Conservation (phyloP, 2,797 vertebrate genomes). For the Sarcoramphus papa region DNA sequence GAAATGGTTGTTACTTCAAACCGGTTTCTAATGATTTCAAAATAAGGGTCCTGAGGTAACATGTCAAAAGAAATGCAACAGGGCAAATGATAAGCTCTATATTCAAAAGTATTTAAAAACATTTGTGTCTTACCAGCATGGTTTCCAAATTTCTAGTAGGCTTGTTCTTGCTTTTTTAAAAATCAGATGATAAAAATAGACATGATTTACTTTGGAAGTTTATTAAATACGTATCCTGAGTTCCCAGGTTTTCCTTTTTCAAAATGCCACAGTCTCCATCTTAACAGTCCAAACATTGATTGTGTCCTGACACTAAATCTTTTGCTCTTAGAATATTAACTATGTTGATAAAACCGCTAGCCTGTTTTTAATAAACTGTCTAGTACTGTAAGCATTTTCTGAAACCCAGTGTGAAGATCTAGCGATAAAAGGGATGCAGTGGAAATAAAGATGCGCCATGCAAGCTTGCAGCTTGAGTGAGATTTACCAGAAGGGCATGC, state of each 20-base stretch:
- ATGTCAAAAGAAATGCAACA: not conserved
- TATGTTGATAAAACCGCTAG: not conserved
- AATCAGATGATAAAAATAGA: not conserved
- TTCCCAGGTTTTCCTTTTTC: not conserved
- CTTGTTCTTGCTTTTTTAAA: not conserved
- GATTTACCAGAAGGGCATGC: conserved; percentile 1
- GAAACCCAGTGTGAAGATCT: not conserved
- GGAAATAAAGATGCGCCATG: not conserved
- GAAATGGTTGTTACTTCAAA: conserved; percentile 5
- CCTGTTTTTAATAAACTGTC: conserved; percentile 45
- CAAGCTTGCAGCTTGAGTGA: not conserved
- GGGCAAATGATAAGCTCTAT: not conserved
- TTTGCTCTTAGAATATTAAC: conserved; percentile 50
- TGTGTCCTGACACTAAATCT: conserved; percentile 22
- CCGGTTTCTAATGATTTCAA: not conserved
- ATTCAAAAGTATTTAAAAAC: not conserved
- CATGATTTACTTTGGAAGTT: not conserved
- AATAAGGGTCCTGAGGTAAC: not conserved
- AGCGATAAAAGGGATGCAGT: not conserved
- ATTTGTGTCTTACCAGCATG: not conserved
- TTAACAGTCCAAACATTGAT: conserved; percentile 10
- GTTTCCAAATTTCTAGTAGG: not conserved
- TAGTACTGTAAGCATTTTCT: conserved; percentile 35
- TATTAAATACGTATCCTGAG: not conserved
- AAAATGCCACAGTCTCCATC: not conserved